Evolutionary conservation across 2,888 invertebrate genomes (phyloP).

Genomic region (Aleiodes leptofemur): DNA sequence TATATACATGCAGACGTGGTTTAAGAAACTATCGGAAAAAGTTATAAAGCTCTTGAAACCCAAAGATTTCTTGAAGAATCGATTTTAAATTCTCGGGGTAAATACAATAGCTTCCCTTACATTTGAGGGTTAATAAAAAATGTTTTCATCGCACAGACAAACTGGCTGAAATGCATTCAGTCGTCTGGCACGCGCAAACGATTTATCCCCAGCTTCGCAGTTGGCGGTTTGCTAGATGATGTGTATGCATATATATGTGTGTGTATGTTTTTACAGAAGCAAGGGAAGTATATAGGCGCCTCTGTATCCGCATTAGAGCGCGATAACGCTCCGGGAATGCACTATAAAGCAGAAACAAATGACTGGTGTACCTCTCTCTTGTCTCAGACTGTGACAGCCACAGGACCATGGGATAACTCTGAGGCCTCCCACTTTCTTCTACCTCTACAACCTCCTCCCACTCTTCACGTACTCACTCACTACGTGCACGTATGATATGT

Average conservation of each 20-base stretch:
- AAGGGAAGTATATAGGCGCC: constrained; percentile 3
- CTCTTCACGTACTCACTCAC: constrained; percentile 25
- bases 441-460: constrained; percentile 28
- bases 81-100: too few species aligned
- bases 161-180: constrained; percentile 24
- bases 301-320: constrained; percentile 47
- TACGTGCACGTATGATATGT: constrained; percentile 30
- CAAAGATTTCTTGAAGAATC: too few species aligned
- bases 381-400: constrained; percentile 55
- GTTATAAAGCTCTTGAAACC: too few species aligned
- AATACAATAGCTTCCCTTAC: too few species aligned
- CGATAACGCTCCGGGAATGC: constrained; percentile 57
- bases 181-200: constrained; percentile 39
- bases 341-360: constrained; percentile 59
- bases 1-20: too few species aligned
- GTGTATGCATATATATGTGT: neutral
- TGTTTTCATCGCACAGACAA: constrained; percentile 8
- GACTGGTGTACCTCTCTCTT: constrained; percentile 58
- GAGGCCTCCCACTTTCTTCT: constrained; percentile 36
- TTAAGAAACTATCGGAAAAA: too few species aligned
- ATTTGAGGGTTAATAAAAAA: neutral
- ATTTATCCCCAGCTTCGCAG: constrained; percentile 37
- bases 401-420: constrained; percentile 49
- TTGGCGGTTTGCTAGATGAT: neutral
- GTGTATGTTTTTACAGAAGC: neutral